Conservation (phyloP, 2,888 invertebrate genomes). For the Pristionchus maxplancki region DNA sequence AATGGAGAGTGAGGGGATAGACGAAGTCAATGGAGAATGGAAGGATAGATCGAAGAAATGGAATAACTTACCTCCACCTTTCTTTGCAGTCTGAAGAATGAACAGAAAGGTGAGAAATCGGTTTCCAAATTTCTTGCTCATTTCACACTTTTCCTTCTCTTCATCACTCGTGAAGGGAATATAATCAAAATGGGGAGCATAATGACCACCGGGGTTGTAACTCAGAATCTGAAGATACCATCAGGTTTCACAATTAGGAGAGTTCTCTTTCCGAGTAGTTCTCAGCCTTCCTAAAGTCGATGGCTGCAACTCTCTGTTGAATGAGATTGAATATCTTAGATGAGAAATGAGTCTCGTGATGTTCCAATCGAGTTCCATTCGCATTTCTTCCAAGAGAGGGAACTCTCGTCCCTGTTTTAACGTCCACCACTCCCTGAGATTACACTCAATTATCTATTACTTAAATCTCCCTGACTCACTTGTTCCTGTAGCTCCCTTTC, state of each 20-base stretch:
- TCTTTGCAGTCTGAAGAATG: slow-evolving; percentile 56
- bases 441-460: neutral
- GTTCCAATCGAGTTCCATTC: slow-evolving; percentile 31
- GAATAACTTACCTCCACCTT: slow-evolving; percentile 56
- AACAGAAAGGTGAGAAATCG: slow-evolving; percentile 59
- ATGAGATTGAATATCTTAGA: slow-evolving; percentile 51
- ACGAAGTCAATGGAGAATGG: neutral
- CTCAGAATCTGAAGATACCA: slow-evolving; percentile 57
- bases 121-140: slow-evolving; percentile 56
- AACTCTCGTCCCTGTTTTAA: neutral
- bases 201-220: slow-evolving; percentile 68
- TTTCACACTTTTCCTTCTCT: neutral
- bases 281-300: slow-evolving; percentile 55
- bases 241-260: neutral
- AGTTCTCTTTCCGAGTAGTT: neutral
- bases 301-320: slow-evolving; percentile 24
- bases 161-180: slow-evolving; percentile 1
- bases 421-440: slow-evolving; percentile 43
- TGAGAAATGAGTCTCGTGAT: slow-evolving; percentile 29
- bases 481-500: slow-evolving; percentile 35
- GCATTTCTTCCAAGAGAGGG: slow-evolving; percentile 7
- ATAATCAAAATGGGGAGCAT: slow-evolving; percentile 66
- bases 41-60: neutral
- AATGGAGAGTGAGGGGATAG: neutral
- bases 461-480: slow-evolving; percentile 29